Conservation (phyloP, 2,113 vertebrate genomes). For the Pollimyrus isidori region DNA sequence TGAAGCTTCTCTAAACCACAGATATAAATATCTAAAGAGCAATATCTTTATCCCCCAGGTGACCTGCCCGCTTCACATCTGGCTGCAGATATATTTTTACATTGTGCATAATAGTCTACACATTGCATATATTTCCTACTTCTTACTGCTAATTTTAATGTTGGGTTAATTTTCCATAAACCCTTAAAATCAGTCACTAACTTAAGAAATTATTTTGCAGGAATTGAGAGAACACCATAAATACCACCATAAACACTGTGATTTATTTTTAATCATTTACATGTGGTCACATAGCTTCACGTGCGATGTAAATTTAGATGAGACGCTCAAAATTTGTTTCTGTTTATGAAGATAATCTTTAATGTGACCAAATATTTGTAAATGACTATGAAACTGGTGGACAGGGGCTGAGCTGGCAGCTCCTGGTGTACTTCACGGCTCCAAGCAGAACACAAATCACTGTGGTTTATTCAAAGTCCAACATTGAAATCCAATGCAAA, state of each 20-base stretch:
- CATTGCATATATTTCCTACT: not conserved
- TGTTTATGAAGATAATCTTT: constrained; percentile 11
- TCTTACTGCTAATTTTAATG: not conserved
- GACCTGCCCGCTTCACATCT: not conserved
- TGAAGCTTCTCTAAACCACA: not conserved
- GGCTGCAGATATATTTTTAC: not conserved
- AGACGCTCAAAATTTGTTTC: not conserved
- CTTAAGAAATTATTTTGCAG: not conserved
- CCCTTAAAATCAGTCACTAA: not conserved
- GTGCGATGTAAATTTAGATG: not conserved
- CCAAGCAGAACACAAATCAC: constrained; percentile 51
- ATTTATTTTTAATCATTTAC: not conserved
- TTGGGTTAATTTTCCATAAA: not conserved
- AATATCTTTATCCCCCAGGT: not conserved
- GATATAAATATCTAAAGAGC: not conserved
- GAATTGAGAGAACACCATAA: not conserved
- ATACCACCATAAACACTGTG: not conserved
- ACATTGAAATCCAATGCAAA: constrained; percentile 64
- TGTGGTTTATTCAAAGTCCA: constrained; percentile 58
- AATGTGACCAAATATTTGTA: not conserved
- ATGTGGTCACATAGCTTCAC: not conserved
- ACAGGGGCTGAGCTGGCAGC: not conserved
- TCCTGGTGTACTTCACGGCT: not conserved
- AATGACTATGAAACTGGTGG: not conserved
- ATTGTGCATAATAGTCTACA: not conserved